phyloP scores from a whole-genome alignment of 37 sponge, comb jelly and placozoan species.

The Sycon ciliatum region DNA sequence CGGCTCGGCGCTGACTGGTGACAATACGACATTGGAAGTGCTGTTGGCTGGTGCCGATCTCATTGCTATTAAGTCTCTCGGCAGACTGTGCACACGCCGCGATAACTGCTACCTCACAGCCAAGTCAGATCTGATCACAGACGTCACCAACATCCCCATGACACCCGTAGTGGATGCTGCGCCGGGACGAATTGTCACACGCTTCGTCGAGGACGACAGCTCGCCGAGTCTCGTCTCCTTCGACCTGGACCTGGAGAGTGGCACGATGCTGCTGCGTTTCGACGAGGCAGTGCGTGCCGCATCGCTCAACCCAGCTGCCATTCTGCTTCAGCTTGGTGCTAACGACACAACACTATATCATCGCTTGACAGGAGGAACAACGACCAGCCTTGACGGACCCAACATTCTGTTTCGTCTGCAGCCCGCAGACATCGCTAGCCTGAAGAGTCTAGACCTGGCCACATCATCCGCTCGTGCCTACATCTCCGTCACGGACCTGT shows the following conservation, averaged over 20 bases:
- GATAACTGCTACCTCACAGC: conserved; percentile 83
- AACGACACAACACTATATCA: background rate
- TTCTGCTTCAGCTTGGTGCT: conserved; percentile 44
- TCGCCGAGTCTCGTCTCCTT: conserved; percentile 41
- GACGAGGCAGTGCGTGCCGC: conserved; percentile 61
- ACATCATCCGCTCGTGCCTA: conserved; percentile 40
- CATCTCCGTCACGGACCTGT: conserved; percentile 29
- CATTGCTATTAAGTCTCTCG: conserved; percentile 36
- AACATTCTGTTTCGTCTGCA: conserved; percentile 28
- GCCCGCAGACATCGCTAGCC: conserved; percentile 39
- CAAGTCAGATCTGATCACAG: conserved; percentile 52
- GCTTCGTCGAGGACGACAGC: conserved; percentile 42
- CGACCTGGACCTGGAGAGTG: conserved; percentile 47
- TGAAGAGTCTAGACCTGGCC: conserved; percentile 56
- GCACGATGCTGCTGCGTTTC: conserved; percentile 55
- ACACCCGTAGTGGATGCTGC: conserved; percentile 16
- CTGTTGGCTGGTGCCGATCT: conserved; percentile 32
- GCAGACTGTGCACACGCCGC: conserved; percentile 63
- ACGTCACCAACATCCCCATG: conserved; percentile 62
- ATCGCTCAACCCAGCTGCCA: conserved; percentile 55
- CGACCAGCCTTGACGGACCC: conserved; percentile 30
- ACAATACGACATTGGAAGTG: conserved; percentile 46
- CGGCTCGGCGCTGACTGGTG: conserved; percentile 40
- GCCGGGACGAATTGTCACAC: conserved; percentile 56
- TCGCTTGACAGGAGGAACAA: conserved; percentile 45